A percentile compares a stretch with the other conserved stretches of the same genome.
phyloP scores from a whole-genome alignment of 2,797 vertebrate species.

The Bradypodion pumilum region DNA sequence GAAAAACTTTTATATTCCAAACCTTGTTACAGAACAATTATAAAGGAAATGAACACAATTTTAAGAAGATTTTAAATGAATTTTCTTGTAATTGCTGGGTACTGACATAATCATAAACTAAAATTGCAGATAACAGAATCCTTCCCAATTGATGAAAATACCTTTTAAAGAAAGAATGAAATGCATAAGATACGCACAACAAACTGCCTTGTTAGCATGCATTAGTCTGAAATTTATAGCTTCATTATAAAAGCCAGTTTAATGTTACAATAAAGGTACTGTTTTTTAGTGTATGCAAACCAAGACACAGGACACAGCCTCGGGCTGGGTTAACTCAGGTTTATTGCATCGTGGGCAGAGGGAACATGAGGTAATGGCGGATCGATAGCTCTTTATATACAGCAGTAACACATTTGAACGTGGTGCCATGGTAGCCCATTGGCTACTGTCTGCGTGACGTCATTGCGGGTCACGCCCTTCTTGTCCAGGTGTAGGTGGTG shows the following conservation, averaged over 20 bases:
- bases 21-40: conserved; percentile 6
- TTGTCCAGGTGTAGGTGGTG: too few species aligned
- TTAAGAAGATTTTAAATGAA: conserved; percentile 36
- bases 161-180: conserved; percentile 28
- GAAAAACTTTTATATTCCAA: conserved; percentile 2
- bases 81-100: conserved; percentile 34
- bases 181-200: conserved; percentile 43
- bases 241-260: conserved; percentile 62
- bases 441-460: too few species aligned
- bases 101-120: conserved; percentile 30
- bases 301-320: too few species aligned
- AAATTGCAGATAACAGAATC: conserved; percentile 44
- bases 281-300: too few species aligned
- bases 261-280: conserved; percentile 68
- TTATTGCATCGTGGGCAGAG: too few species aligned
- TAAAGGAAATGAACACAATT: conserved; percentile 26
- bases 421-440: too few species aligned
- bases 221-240: conserved; percentile 61
- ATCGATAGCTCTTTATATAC: too few species aligned
- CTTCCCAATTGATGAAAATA: conserved; percentile 30
- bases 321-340: too few species aligned
- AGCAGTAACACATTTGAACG: too few species aligned
- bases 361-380: too few species aligned
- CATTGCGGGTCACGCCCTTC: too few species aligned
- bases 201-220: conserved; percentile 48